Evolutionary conservation across 1,140 invertebrate species (phyloP).

Genomic region (Pseudomyrmex gracilis): DNA sequence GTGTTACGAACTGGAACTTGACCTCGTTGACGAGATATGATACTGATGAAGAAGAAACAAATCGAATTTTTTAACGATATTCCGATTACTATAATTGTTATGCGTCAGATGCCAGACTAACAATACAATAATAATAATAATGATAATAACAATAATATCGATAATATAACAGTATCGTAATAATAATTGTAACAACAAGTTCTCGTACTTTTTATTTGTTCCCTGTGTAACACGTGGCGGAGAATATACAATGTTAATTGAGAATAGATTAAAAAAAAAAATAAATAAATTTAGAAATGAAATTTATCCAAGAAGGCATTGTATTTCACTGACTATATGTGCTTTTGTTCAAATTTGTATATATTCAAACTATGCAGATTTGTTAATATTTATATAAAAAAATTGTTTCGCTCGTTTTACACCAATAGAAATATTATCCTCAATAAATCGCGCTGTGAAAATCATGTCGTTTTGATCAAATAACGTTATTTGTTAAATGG

Average conservation of each 20-base stretch:
- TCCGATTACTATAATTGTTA: slow-evolving; percentile 71
- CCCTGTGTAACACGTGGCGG: neutral
- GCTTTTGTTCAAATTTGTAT: neutral
- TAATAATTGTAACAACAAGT: slow-evolving; percentile 60
- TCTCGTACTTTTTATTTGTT: slow-evolving; percentile 33
- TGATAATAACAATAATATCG: slow-evolving; percentile 56
- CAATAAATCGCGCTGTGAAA: neutral
- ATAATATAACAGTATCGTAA: slow-evolving; percentile 17
- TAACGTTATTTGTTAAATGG: neutral
- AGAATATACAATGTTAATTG: too few relatives aligned
- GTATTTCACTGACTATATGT: neutral
- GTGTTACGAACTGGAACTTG: slow-evolving; percentile 11
- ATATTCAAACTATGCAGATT: neutral
- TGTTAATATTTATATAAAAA: too few relatives aligned
- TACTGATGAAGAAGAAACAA: neutral
- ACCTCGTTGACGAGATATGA: slow-evolving; percentile 28
- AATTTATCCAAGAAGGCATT: neutral
- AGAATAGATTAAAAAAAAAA: neutral
- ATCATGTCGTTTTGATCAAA: slow-evolving; percentile 2
- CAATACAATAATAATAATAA: slow-evolving; percentile 74
- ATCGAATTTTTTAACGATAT: slow-evolving; percentile 19
- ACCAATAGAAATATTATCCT: too few relatives aligned
- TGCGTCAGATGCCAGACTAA: slow-evolving; percentile 72
- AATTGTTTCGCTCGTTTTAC: too few relatives aligned
- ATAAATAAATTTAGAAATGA: neutral